Percentiles rank a stretch among this genome's conserved stretches.
Conservation (phyloP, 2,888 invertebrate genomes). For the Amphimallon solstitiale region DNA sequence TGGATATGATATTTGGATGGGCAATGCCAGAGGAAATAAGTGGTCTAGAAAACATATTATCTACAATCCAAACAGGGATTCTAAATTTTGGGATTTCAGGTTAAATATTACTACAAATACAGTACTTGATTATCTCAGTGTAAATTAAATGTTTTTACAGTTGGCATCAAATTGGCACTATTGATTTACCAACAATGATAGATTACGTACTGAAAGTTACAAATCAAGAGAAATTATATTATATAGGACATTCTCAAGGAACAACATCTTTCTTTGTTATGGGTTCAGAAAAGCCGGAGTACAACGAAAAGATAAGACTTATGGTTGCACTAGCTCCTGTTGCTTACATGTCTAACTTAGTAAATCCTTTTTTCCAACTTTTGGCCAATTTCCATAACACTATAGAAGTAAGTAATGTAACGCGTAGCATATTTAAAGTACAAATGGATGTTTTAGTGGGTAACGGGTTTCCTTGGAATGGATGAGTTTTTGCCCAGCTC, state of each 20-base stretch:
- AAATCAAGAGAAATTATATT: slow-evolving; percentile 71
- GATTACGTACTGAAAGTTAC: slow-evolving; percentile 73
- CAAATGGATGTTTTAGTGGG: slow-evolving; percentile 57
- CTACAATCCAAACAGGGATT: slow-evolving; percentile 53
- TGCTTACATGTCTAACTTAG: slow-evolving; percentile 65
- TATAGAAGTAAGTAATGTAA: slow-evolving; percentile 13
- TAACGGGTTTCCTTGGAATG: slow-evolving; percentile 64
- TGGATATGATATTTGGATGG: slow-evolving; percentile 69
- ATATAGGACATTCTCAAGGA: slow-evolving; percentile 84
- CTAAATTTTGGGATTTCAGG: slow-evolving; percentile 62
- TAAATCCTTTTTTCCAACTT: slow-evolving; percentile 23
- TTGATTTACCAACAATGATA: slow-evolving; percentile 83
- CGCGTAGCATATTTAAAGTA: neutral
- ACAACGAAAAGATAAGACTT: slow-evolving; percentile 71
- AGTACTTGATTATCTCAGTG: neutral
- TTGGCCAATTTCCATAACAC: slow-evolving; percentile 5
- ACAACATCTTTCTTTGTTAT: slow-evolving; percentile 75
- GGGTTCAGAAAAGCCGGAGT: slow-evolving; percentile 71
- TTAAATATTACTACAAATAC: slow-evolving; percentile 33
- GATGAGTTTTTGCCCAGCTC: slow-evolving; percentile 73
- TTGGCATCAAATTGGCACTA: slow-evolving; percentile 83
- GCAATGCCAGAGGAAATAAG: slow-evolving; percentile 69
- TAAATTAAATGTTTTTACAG: slow-evolving; percentile 4
- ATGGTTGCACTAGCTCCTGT: slow-evolving; percentile 74
- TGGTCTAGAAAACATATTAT: slow-evolving; percentile 66